These are phyloP conservation scores for Anguilla megastoma DNA, from an alignment of 2,797 vertebrate species.

Conservation along the genomic window DNA sequence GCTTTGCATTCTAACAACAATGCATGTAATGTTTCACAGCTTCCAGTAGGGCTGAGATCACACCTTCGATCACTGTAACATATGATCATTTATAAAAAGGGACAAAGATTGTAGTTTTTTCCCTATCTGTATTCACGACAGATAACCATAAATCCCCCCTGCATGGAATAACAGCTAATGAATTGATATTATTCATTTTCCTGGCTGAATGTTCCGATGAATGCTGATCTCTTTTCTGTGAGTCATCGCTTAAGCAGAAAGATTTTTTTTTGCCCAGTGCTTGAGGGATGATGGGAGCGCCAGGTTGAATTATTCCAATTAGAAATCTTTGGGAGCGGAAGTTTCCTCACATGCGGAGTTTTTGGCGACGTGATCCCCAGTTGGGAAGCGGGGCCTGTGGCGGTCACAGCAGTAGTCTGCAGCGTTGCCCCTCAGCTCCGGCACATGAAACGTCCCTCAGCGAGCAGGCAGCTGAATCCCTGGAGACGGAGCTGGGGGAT, in stretches of 20 bases:
- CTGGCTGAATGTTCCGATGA: neutral
- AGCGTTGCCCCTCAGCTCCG: neutral
- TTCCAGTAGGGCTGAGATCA: neutral
- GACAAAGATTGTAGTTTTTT: neutral
- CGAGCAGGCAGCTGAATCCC: neutral
- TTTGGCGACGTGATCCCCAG: neutral
- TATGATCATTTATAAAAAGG: neutral
- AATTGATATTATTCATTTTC: constrained; percentile 19
- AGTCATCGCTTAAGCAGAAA: neutral
- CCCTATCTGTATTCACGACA: neutral
- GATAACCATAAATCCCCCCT: neutral
- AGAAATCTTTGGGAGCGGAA: neutral
- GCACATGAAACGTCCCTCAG: neutral
- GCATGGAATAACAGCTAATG: neutral
- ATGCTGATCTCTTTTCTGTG: neutral
- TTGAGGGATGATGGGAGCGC: neutral
- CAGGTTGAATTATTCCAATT: neutral
- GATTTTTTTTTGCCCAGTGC: neutral
- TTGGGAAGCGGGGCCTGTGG: neutral
- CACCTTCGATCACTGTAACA: neutral
- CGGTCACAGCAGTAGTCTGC: neutral
- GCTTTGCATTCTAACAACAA: neutral
- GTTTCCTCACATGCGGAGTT: neutral
- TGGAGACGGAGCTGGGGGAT: neutral
- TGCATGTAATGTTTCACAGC: neutral